Percentiles rank a stretch among this genome's conserved stretches.
These are phyloP conservation scores for Rhynchopsitta pachyrhyncha DNA, from an alignment of 2,113 vertebrate genomes.

Conservation along the genomic window DNA sequence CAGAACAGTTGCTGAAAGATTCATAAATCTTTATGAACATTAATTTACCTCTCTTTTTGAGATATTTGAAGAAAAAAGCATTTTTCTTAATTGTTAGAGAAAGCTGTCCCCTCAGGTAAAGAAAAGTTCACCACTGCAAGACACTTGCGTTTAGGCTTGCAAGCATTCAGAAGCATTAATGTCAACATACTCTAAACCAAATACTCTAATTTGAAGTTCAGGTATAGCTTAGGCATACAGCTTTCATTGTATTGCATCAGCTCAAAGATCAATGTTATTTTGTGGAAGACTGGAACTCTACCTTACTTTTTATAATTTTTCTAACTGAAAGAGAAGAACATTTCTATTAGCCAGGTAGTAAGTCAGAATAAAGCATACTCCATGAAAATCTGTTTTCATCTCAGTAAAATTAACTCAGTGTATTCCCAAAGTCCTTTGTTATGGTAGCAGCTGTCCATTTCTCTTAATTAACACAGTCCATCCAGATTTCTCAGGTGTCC, in stretches of 20 bases:
- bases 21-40: not conserved
- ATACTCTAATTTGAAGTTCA: not conserved
- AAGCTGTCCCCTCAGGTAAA: not conserved
- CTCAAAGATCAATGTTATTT: rapidly evolving
- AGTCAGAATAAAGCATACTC: not conserved
- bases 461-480: not conserved
- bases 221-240: not conserved
- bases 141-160: not conserved
- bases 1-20: not conserved
- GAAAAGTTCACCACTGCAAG: not conserved
- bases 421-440: not conserved
- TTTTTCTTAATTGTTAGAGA: not conserved
- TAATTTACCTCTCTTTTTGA: not conserved
- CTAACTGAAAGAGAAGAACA: not conserved
- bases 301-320: not conserved
- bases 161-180: not conserved
- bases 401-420: not conserved
- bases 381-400: not conserved
- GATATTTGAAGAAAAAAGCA: not conserved
- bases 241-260: not conserved
- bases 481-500: not conserved
- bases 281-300: not conserved
- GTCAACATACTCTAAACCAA: not conserved
- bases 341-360: not conserved
- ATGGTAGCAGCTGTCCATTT: not conserved